phyloP scores from a whole-genome alignment of 92 coral and sea anemone genomes.

The Palythoa grandis region DNA sequence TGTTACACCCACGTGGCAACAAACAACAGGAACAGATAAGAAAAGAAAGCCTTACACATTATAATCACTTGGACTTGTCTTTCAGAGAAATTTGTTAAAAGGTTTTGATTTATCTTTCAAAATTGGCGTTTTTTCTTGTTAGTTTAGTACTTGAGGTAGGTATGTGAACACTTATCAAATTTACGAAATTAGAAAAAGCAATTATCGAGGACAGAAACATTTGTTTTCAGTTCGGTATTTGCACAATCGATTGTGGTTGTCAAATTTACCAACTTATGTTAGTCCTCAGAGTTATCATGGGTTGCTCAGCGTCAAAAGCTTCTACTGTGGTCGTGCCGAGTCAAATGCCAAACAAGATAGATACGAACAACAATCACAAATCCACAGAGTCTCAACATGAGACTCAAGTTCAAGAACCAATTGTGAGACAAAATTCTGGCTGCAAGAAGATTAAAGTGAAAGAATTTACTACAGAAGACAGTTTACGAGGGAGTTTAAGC shows the following conservation, averaged over 20 bases:
- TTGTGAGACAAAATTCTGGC: constrained; percentile 15
- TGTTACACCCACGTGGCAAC: constrained; percentile 47
- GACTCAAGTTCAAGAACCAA: constrained; percentile 1
- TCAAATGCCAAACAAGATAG: constrained; percentile 66
- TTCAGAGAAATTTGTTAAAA: background rate
- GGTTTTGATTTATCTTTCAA: background rate
- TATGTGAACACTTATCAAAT: background rate
- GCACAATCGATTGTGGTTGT: background rate
- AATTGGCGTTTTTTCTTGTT: background rate
- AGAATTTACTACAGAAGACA: constrained; percentile 60
- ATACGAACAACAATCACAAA: constrained; percentile 45
- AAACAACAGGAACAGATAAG: background rate
- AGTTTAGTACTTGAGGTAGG: background rate
- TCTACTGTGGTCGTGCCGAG: constrained; percentile 55
- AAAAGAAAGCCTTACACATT: background rate
- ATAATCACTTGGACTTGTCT: background rate
- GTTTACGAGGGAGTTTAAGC: constrained; percentile 82
- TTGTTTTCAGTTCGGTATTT: background rate
- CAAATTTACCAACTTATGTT: background rate
- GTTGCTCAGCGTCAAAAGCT: constrained; percentile 82
- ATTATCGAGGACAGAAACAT: background rate
- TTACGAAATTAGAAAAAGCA: constrained; percentile 1
- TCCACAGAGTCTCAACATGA: background rate
- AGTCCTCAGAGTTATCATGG: constrained; percentile 53
- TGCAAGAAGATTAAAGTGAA: constrained; percentile 50